Conservation (phyloP, 2,797 vertebrate genomes). For the Chaunax sp. region DNA sequence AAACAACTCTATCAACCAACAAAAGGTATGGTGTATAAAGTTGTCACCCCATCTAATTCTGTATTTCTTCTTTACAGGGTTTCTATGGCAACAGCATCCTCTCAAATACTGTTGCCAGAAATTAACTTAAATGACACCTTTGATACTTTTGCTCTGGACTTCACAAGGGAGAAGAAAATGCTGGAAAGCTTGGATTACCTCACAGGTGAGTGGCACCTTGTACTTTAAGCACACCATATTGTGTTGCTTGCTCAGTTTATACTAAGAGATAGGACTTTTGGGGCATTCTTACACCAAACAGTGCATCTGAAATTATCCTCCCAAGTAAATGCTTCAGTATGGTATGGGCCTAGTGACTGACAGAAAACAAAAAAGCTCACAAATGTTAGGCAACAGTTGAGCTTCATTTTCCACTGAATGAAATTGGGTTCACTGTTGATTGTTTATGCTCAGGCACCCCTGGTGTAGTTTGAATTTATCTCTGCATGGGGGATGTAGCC, state of each 20-base stretch:
- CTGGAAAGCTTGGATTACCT: conserved; percentile 98
- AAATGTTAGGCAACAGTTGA: conserved; percentile 28
- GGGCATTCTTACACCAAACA: background rate
- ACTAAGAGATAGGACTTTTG: conserved; percentile 2
- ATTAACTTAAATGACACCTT: conserved; percentile 98
- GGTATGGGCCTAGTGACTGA: conserved; percentile 5
- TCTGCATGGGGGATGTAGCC: conserved; percentile 51
- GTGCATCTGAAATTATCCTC: conserved; percentile 16
- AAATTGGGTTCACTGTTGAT: conserved; percentile 67
- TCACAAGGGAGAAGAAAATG: conserved; percentile 97
- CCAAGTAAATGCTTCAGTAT: conserved; percentile 13
- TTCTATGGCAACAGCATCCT: conserved; percentile 98
- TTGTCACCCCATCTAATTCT: conserved; percentile 1
- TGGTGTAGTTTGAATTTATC: conserved; percentile 53
- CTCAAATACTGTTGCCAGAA: conserved; percentile 97
- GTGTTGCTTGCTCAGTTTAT: background rate
- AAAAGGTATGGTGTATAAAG: background rate
- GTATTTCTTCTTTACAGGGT: conserved; percentile 83
- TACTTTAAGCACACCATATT: conserved; percentile 1
- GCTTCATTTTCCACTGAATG: conserved; percentile 48
- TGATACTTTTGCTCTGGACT: conserved; percentile 97
- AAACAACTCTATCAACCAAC: background rate
- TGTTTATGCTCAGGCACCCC: conserved; percentile 51
- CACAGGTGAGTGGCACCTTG: conserved; percentile 86
- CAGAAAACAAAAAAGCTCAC: conserved; percentile 39